A percentile compares a stretch with the other conserved stretches of the same genome.
Evolutionary conservation across 2,113 vertebrate genomes (phyloP).

Genomic region (Ciconia stormi): DNA sequence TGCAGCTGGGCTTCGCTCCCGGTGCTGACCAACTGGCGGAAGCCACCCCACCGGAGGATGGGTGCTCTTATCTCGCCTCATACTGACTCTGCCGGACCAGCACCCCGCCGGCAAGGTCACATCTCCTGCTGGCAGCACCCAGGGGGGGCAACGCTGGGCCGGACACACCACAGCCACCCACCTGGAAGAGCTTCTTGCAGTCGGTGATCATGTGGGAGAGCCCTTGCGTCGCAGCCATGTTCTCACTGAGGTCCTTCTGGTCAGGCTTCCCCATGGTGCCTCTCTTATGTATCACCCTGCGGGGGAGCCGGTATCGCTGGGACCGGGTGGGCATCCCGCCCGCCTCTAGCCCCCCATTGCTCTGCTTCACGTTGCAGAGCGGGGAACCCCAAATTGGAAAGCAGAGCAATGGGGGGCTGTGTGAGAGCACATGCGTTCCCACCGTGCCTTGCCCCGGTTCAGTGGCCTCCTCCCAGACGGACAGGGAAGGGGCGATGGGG

Average conservation of each 20-base stretch:
- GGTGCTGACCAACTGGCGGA: rapidly evolving
- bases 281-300: conserved; percentile 76
- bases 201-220: conserved; percentile 86
- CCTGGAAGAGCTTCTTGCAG: conserved; percentile 91
- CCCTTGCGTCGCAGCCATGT: conserved; percentile 85
- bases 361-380: neutral
- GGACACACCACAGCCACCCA: neutral
- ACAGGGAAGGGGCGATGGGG: neutral
- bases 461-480: neutral
- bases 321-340: rapidly evolving
- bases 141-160: rapidly evolving
- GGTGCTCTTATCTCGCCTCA: neutral
- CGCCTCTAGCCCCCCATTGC: neutral
- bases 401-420: neutral
- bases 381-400: neutral
- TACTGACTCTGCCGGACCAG: neutral
- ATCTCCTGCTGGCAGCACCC: rapidly evolving
- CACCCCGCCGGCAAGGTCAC: rapidly evolving
- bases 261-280: conserved; percentile 77
- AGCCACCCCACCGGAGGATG: rapidly evolving
- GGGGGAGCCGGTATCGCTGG: neutral
- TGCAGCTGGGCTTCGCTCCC: neutral
- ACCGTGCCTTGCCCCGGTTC: rapidly evolving
- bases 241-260: conserved; percentile 85
- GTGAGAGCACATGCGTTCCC: rapidly evolving